phyloP scores from a whole-genome alignment of 2,113 vertebrate species.

The Silurus glanis region DNA sequence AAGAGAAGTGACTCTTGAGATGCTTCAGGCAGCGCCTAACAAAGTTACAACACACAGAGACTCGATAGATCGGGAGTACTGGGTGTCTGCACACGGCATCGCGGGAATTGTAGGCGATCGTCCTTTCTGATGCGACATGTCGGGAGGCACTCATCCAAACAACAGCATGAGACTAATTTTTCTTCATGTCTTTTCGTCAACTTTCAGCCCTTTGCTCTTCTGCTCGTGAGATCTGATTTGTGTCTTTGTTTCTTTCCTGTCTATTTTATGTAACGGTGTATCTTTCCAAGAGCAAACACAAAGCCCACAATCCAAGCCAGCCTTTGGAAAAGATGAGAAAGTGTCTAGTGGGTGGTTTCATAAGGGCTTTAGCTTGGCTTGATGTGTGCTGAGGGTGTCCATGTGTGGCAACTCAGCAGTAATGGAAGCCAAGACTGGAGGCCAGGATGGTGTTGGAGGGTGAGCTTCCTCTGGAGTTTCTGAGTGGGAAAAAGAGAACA shows the following conservation, averaged over 20 bases:
- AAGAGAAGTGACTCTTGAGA: constrained; percentile 27
- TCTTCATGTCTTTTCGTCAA: not conserved
- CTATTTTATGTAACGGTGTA: not conserved
- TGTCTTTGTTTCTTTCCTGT: not conserved
- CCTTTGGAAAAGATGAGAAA: not conserved
- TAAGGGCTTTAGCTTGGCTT: not conserved
- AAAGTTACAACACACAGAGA: constrained; percentile 3
- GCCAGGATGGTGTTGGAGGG: not conserved
- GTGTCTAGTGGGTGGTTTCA: not conserved
- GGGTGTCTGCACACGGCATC: not conserved
- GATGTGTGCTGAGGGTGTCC: not conserved
- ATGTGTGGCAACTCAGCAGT: not conserved
- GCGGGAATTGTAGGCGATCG: constrained; percentile 23
- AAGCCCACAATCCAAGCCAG: not conserved
- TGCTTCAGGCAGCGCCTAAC: constrained; percentile 18
- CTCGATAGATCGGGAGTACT: constrained; percentile 2
- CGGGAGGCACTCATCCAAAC: constrained; percentile 7
- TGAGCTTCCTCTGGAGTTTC: not conserved
- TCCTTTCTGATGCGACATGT: not conserved
- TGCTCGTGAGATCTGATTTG: not conserved
- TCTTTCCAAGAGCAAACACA: not conserved
- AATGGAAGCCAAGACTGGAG: not conserved
- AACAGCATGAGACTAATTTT: not conserved
- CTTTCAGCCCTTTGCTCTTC: too few species aligned
- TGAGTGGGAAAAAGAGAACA: not conserved